These are phyloP conservation scores for Drosophila paulistorum DNA, from an alignment of 1,140 invertebrate genomes.

Conservation along the genomic window DNA sequence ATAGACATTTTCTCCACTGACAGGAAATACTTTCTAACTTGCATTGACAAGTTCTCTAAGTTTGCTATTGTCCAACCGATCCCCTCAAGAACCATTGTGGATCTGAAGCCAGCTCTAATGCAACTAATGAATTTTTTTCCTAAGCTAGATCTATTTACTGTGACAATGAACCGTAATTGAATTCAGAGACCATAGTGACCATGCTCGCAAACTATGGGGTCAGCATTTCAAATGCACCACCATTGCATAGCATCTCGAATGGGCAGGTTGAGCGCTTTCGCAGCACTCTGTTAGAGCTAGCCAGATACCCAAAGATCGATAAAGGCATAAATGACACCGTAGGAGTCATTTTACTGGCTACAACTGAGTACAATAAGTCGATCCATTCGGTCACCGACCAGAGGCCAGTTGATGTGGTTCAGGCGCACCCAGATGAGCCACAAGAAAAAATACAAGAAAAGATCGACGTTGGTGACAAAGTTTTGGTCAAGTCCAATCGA, in stretches of 20 bases:
- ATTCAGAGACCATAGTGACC: constrained; percentile 7
- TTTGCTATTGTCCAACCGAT: constrained; percentile 23
- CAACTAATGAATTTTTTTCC: constrained; percentile 22
- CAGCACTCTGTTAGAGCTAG: constrained; percentile 15
- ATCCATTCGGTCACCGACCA: no score
- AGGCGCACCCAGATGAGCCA: no score
- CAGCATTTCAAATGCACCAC: constrained; percentile 12
- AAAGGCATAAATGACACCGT: constrained; percentile 12
- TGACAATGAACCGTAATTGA: constrained; percentile 18
- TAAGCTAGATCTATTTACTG: constrained; percentile 20
- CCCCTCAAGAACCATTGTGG: constrained; percentile 19
- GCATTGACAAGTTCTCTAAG: constrained; percentile 32
- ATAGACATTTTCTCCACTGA: no score
- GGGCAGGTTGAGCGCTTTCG: constrained; percentile 15
- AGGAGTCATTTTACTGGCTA: no score
- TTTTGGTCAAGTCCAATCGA: no score
- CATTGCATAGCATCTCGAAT: constrained; percentile 15
- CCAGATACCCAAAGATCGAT: constrained; percentile 11
- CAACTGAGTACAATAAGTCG: no score
- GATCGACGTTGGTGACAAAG: no score
- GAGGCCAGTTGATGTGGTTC: no score
- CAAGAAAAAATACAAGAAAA: no score
- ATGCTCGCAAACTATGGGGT: constrained; percentile 12
- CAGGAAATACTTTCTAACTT: constrained; percentile 14
- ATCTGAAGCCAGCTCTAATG: constrained; percentile 21